Percentiles rank a stretch among this genome's conserved stretches.
phyloP scores from a whole-genome alignment of 2,113 vertebrate species.

The Sinosuthora webbiana region DNA sequence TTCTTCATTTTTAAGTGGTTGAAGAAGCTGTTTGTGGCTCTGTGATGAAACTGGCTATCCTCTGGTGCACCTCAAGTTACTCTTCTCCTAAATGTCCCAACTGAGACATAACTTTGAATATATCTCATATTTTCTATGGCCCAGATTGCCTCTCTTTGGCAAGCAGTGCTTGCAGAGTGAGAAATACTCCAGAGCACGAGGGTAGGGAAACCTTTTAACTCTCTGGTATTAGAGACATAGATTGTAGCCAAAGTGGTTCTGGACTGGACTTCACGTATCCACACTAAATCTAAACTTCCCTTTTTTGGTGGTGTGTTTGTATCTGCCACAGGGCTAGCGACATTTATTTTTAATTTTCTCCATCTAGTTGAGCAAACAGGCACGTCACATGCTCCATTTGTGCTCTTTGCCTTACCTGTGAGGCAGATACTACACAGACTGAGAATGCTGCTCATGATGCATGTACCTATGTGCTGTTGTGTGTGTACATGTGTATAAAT shows the following conservation, averaged over 20 bases:
- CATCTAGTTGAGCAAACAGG: background rate
- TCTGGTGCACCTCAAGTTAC: background rate
- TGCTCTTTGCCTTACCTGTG: background rate
- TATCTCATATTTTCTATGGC: background rate
- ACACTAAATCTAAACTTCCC: background rate
- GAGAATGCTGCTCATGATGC: background rate
- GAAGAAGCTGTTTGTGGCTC: background rate
- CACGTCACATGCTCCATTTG: background rate
- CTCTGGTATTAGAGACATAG: background rate
- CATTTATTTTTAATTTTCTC: background rate
- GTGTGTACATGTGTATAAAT: background rate
- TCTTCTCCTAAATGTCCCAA: background rate
- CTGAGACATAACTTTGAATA: background rate
- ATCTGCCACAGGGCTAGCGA: background rate
- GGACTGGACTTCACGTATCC: background rate
- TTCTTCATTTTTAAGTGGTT: background rate
- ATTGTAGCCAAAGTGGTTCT: background rate
- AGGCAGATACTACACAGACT: background rate
- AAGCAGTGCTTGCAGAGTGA: background rate
- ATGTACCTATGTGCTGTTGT: background rate
- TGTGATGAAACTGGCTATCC: background rate
- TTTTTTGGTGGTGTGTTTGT: background rate
- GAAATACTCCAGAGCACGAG: background rate
- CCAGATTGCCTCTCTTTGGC: background rate
- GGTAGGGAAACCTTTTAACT: background rate